These are phyloP conservation scores for Canis aureus DNA, from an alignment of 2,113 vertebrate genomes.

Conservation along the genomic window DNA sequence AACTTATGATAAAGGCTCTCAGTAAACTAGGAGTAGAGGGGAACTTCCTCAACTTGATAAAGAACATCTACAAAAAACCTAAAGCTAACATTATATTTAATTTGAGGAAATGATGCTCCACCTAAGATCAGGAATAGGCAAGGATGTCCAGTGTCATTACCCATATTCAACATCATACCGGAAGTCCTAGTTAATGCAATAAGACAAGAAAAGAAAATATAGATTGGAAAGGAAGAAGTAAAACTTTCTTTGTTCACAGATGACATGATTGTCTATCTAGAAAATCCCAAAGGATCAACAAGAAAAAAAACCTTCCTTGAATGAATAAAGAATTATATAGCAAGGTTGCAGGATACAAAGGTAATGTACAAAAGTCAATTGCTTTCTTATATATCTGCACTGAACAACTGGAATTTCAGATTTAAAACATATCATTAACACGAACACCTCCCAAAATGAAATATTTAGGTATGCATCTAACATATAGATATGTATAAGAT, in stretches of 20 bases:
- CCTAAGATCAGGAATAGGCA: neutral
- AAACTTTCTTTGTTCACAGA: neutral
- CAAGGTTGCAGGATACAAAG: neutral
- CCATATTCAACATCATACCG: neutral
- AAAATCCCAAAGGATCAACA: neutral
- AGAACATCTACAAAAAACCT: neutral
- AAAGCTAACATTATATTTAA: neutral
- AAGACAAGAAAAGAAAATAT: neutral
- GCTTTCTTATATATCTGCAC: neutral
- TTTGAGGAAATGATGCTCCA: neutral
- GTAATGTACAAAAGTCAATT: neutral
- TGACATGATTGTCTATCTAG: neutral
- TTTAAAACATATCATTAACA: neutral
- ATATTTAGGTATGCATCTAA: neutral
- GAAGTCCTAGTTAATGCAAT: neutral
- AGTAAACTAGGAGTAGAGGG: neutral
- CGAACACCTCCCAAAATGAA: neutral
- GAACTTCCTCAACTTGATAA: neutral
- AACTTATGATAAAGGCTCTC: neutral
- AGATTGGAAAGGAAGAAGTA: neutral
- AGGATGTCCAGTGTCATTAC: neutral
- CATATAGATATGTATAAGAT: neutral
- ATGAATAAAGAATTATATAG: slow-evolving; percentile 17
- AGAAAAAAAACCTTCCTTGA: neutral
- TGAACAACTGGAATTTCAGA: neutral